Evolutionary conservation across 2,888 invertebrate species (phyloP).

Genomic region (Ormyrus thymus): DNA sequence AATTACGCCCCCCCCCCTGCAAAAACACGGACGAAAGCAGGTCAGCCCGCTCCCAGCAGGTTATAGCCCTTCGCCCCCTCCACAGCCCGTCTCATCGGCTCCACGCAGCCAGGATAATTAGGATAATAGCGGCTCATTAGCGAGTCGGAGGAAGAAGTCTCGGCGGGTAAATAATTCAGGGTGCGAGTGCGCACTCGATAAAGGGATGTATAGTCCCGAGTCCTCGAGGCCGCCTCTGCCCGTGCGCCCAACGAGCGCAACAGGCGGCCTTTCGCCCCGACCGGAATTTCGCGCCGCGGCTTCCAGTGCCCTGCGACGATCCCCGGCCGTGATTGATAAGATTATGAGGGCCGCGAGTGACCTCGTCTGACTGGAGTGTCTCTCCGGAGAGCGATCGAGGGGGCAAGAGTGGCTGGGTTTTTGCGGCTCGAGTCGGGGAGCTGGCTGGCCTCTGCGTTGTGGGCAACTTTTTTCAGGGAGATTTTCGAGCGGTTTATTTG

Average conservation of each 20-base stretch:
- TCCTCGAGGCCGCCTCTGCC: not conserved
- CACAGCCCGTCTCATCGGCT: no score
- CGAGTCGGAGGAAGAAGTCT: not conserved
- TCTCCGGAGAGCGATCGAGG: not conserved
- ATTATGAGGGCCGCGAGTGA: not conserved
- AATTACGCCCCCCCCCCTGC: no score
- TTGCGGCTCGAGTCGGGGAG: no score
- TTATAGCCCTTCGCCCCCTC: no score
- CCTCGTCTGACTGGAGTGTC: no score
- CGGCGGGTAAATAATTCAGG: not conserved
- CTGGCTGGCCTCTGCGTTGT: no score
- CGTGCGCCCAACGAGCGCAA: not conserved
- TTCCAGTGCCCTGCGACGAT: not conserved
- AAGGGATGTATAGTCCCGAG: not conserved
- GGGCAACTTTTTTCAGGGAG: no score
- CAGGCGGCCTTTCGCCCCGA: not conserved
- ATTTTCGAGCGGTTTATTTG: no score
- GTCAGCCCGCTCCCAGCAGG: no score
- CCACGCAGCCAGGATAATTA: not conserved
- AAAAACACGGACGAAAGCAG: no score
- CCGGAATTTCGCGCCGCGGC: not conserved
- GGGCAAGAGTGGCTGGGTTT: not conserved
- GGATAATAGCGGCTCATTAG: slow-evolving; percentile 22
- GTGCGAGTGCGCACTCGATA: no score
- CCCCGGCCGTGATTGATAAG: slow-evolving; percentile 10